phyloP scores from a whole-genome alignment of 1,140 invertebrate species.

The Caenorhabditis remanei region DNA sequence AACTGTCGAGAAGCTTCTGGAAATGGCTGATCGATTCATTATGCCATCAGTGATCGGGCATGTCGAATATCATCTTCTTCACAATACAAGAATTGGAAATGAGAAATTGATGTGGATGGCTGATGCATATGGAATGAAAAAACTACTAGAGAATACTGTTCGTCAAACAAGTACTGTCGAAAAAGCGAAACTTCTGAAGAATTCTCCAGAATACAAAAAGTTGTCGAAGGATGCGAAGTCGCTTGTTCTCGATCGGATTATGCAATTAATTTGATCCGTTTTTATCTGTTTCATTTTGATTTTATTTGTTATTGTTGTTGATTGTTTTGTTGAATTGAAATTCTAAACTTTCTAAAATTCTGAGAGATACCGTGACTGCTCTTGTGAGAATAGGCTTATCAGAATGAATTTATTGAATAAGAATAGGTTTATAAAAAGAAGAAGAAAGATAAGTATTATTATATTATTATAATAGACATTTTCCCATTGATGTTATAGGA shows the following conservation, averaged over 20 bases:
- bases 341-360: too few relatives aligned
- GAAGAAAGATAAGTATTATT: too few relatives aligned
- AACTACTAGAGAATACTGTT: background rate
- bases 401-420: too few relatives aligned
- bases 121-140: background rate
- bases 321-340: too few relatives aligned
- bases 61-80: background rate
- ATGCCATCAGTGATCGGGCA: background rate
- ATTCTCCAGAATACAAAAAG: background rate
- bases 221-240: background rate
- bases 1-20: slow-evolving; percentile 19
- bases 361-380: too few relatives aligned
- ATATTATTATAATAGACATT: too few relatives aligned
- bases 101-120: background rate
- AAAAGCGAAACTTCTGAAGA: background rate
- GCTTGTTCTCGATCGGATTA: background rate
- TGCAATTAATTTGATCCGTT: background rate
- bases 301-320: background rate
- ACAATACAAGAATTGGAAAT: background rate
- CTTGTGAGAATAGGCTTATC: too few relatives aligned
- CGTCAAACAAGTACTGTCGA: background rate
- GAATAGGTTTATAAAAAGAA: too few relatives aligned
- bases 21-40: background rate
- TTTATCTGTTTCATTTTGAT: background rate
- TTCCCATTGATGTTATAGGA: too few relatives aligned